Conservation (phyloP, 2,797 vertebrate species). For the Valencia hispanica region DNA sequence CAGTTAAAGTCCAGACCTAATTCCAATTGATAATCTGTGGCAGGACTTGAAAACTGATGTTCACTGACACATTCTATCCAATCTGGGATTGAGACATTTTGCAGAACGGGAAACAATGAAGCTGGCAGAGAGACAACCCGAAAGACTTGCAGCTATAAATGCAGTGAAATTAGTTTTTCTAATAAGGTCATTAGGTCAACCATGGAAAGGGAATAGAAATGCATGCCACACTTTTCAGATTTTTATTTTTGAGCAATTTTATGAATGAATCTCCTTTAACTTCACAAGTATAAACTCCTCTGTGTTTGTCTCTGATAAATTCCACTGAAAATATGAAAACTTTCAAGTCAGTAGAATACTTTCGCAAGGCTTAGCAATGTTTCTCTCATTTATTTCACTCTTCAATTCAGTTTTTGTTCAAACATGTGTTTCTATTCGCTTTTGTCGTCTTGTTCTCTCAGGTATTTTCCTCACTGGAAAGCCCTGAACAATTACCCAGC, state of each 20-base stretch:
- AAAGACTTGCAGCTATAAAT: background rate
- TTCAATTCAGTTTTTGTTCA: background rate
- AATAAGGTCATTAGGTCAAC: background rate
- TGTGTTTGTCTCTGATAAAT: background rate
- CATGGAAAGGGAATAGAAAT: background rate
- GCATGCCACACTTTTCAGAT: background rate
- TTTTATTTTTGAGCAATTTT: background rate
- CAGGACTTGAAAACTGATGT: background rate
- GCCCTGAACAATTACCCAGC: constrained; percentile 57
- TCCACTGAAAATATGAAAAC: background rate
- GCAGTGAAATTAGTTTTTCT: background rate
- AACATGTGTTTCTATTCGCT: background rate
- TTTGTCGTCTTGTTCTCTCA: constrained; percentile 18
- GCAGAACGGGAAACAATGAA: background rate
- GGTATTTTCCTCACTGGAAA: constrained; percentile 65
- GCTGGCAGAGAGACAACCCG: background rate
- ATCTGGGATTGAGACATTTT: background rate
- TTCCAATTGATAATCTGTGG: background rate
- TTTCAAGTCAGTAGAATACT: background rate
- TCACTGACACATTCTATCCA: background rate
- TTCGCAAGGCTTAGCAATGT: background rate
- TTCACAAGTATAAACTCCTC: background rate
- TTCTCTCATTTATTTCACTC: background rate
- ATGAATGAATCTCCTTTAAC: background rate
- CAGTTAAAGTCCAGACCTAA: background rate